A percentile compares a stretch with the other conserved stretches of the same genome.
phyloP scores from a whole-genome alignment of 1,140 invertebrate species.

The Drosophila carrolli region DNA sequence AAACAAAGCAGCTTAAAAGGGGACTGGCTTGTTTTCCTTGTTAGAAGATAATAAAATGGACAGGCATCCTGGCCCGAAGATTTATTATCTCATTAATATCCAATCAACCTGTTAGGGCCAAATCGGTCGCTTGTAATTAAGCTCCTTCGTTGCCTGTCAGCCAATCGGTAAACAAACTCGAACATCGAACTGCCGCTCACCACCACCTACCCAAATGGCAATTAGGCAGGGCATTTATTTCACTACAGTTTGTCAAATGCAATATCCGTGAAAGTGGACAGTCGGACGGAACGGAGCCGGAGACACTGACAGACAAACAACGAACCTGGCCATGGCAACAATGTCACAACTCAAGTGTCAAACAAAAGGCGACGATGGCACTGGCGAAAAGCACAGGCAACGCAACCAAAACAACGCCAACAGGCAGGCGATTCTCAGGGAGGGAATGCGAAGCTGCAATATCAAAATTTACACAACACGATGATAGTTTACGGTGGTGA shows the following conservation, averaged over 20 bases:
- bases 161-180: slow-evolving; percentile 32
- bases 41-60: neutral
- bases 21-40: neutral
- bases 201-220: slow-evolving; percentile 32
- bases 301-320: slow-evolving; percentile 9
- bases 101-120: slow-evolving; percentile 17
- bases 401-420: slow-evolving; percentile 6
- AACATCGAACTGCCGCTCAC: neutral
- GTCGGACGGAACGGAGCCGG: neutral
- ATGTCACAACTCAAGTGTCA: slow-evolving; percentile 73
- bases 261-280: slow-evolving; percentile 57
- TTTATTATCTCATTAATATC: slow-evolving; percentile 22
- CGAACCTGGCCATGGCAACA: slow-evolving; percentile 60
- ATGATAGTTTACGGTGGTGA: neutral
- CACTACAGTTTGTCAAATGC: slow-evolving; percentile 52
- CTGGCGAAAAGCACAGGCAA: slow-evolving; percentile 34
- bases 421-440: neutral
- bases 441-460: neutral
- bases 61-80: neutral
- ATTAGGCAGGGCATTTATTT: slow-evolving; percentile 63
- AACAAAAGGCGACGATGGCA: slow-evolving; percentile 63
- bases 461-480: slow-evolving; percentile 12
- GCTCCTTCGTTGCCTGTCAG: slow-evolving; percentile 13
- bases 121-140: slow-evolving; percentile 8
- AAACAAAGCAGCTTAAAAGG: neutral